Evolutionary conservation across 2,888 invertebrate genomes (phyloP), one percentile per base, ranked within the genome.

Genomic region (Pyrochroa serraticornis): DNA sequence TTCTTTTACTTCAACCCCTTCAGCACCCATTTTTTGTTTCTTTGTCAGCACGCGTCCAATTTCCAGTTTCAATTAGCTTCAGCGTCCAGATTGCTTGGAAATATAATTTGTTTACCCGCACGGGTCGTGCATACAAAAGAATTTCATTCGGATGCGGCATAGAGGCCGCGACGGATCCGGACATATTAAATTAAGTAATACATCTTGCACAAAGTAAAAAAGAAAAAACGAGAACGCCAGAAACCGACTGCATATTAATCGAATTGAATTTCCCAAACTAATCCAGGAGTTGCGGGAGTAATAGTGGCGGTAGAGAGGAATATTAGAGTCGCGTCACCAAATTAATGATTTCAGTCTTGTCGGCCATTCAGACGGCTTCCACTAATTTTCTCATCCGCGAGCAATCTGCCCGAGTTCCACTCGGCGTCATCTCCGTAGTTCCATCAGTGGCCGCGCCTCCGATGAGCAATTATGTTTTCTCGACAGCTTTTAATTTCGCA

Each of bases 401-500:
- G 67, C 67, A 66, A 68, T 65, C 67, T 68, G 65, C 63, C 61
- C 9, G 48, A 59, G 61, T 50, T 64, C 64, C 65, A 67, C 63
- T 66, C 55, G 68, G 62, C 58, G 58, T 61, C 60, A 58, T 58
- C 63, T 55, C 41, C 53, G 37, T 47, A 66, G 63, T 56, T 60
- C 66, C 68, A 66, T 59, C 59, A 55, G 49, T 41, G 54, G 45
- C 54, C 22, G 22, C 22, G 71, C 68, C 72, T 70, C 72, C 70
- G 67, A 73, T 72, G 72, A 70, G 73, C 72, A 74, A 75, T 75
- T 75, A 75, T 71, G 69, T 72, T 73, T 71, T 71, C 71, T 69
- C 72, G 72, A 71, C 74, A 73, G 73, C 73, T 76, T 75, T 75
- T 76, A 73, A 75, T 76, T 75, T 72, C 70, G 69, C 66, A 62